Evolutionary conservation across 1,140 invertebrate species (phyloP).

Genomic region (Parasteatoda tepidariorum): DNA sequence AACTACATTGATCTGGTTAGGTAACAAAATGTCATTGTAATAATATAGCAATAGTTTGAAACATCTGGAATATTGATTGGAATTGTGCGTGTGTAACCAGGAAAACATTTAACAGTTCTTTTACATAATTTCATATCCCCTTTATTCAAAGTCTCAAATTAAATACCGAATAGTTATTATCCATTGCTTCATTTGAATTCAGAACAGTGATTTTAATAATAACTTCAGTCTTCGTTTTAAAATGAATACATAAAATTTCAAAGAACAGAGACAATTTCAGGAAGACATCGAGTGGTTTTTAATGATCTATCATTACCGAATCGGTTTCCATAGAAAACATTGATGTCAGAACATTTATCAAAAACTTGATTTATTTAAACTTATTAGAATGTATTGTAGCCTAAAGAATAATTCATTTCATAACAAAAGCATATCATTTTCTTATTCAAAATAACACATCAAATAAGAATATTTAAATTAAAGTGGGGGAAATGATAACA

Average conservation of each 20-base stretch:
- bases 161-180: slow-evolving; percentile 10
- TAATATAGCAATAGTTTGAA: not conserved
- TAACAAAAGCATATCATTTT: not conserved
- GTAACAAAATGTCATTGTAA: slow-evolving; percentile 19
- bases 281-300: slow-evolving; percentile 23
- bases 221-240: not conserved
- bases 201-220: not conserved
- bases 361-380: slow-evolving; percentile 18
- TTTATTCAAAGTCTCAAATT: slow-evolving; percentile 1
- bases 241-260: slow-evolving; percentile 6
- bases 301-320: slow-evolving; percentile 37
- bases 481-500: not conserved
- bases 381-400: slow-evolving; percentile 18
- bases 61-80: slow-evolving; percentile 20
- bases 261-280: slow-evolving; percentile 41
- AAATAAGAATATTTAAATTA: not conserved
- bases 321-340: not conserved
- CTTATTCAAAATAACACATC: not conserved
- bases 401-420: slow-evolving; percentile 8
- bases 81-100: slow-evolving; percentile 14
- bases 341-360: not conserved
- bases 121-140: slow-evolving; percentile 8
- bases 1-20: not conserved
- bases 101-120: not conserved
- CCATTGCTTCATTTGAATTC: not conserved